Conservation (phyloP, 2,113 vertebrate species). For the Pluvianellus socialis region DNA sequence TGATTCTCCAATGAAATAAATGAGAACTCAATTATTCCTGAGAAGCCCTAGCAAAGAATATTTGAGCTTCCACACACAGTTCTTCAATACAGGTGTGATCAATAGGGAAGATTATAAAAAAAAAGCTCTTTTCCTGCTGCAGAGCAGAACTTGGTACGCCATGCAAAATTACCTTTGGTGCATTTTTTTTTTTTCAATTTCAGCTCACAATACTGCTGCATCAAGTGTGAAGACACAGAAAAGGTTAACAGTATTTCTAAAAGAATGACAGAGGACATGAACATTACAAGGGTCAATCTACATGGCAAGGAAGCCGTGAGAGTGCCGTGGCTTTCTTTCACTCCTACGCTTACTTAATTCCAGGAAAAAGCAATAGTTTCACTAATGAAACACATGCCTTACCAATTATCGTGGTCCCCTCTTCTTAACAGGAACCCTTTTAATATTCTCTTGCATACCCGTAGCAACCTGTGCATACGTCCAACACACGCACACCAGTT, state of each 20-base stretch:
- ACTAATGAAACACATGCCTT: background rate
- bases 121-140: background rate
- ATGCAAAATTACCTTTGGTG: background rate
- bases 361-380: background rate
- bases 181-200: background rate
- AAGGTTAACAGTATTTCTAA: background rate
- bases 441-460: background rate
- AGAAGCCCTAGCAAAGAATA: background rate
- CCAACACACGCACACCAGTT: background rate
- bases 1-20: background rate
- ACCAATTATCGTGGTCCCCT: background rate
- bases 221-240: background rate
- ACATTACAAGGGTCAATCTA: background rate
- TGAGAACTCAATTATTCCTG: background rate
- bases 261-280: background rate
- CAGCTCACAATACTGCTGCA: background rate
- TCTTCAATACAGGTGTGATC: background rate
- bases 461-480: rapidly evolving
- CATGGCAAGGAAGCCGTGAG: background rate
- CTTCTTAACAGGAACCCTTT: background rate
- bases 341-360: background rate
- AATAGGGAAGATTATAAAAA: background rate
- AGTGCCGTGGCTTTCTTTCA: background rate
- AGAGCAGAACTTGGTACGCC: background rate
- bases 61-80: background rate